Conservation (phyloP, 92 coral and sea anemone species). For the Chrysogorgia sp. region DNA sequence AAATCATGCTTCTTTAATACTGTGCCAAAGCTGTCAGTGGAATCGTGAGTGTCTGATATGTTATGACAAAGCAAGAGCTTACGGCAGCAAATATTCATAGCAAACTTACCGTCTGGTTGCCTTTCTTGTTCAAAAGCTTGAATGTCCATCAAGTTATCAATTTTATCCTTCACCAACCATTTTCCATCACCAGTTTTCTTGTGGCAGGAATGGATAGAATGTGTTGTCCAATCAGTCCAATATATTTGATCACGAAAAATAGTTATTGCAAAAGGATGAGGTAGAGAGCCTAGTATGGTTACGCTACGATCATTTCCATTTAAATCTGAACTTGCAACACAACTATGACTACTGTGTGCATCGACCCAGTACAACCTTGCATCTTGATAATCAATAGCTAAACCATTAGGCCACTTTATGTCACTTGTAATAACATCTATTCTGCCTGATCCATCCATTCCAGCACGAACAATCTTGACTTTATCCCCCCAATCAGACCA, state of each 20-base stretch:
- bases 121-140: constrained; percentile 23
- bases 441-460: constrained; percentile 84
- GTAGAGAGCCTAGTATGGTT: constrained; percentile 37
- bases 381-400: constrained; percentile 77
- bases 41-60: no score
- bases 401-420: constrained; percentile 93
- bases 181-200: constrained; percentile 37
- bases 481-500: constrained; percentile 97
- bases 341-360: constrained; percentile 54
- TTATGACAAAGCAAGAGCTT: no score
- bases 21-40: no score
- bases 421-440: constrained; percentile 57
- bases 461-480: constrained; percentile 91
- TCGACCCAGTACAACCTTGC: constrained; percentile 86
- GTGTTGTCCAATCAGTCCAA: constrained; percentile 71
- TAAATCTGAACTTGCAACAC: constrained; percentile 11
- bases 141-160: constrained; percentile 10
- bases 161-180: constrained; percentile 23
- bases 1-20: no score
- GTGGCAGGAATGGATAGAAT: constrained; percentile 50
- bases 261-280: constrained; percentile 70
- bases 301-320: constrained; percentile 55
- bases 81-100: no score
- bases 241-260: constrained; percentile 62
- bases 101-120: constrained; percentile 3